phyloP scores from a whole-genome alignment of 2,888 invertebrate genomes.

The Meloe dianella region DNA sequence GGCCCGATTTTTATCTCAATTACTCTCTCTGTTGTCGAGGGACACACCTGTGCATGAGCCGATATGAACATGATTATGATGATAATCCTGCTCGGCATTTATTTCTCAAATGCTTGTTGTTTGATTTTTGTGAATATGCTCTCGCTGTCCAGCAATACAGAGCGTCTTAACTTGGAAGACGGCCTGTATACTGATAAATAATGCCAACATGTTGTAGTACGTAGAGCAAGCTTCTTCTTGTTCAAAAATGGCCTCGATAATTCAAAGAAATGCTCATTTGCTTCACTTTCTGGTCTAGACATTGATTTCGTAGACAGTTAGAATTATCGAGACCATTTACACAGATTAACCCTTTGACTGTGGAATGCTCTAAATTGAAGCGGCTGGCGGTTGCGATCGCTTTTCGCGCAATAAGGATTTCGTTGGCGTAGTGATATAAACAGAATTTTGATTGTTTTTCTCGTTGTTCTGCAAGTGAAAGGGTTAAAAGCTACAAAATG shows the following conservation, averaged over 20 bases:
- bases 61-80: neutral
- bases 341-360: too few species aligned
- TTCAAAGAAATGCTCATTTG: too few species aligned
- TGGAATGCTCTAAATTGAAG: too few species aligned
- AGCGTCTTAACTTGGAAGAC: neutral
- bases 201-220: constrained; percentile 6
- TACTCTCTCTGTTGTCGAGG: constrained; percentile 18
- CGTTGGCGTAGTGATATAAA: too few species aligned
- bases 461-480: too few species aligned
- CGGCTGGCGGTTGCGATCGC: too few species aligned
- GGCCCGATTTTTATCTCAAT: constrained; percentile 43
- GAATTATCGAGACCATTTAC: neutral
- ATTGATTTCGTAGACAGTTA: neutral
- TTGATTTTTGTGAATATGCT: neutral
- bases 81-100: constrained; percentile 46
- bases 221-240: neutral
- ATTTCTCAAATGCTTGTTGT: constrained; percentile 42
- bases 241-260: neutral
- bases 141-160: neutral
- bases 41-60: constrained; percentile 31
- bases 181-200: neutral
- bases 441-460: too few species aligned
- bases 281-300: too few species aligned
- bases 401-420: too few species aligned
- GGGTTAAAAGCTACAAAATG: too few species aligned